These are phyloP conservation scores for Boulengeromyrus knoepffleri DNA, from an alignment of 2,113 vertebrate species.

Conservation along the genomic window DNA sequence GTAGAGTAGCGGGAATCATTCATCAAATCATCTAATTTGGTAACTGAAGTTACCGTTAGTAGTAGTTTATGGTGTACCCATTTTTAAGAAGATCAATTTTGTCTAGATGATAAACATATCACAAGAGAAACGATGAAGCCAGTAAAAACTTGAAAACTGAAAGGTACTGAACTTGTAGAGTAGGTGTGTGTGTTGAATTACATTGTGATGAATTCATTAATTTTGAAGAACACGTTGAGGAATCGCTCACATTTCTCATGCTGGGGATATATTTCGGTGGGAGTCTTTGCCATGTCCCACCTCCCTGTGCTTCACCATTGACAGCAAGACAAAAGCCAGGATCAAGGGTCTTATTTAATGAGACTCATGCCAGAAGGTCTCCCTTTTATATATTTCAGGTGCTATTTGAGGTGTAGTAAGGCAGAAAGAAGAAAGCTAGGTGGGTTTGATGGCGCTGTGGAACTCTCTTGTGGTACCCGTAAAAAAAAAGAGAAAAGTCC, in stretches of 20 bases:
- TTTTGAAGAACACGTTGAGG: neutral
- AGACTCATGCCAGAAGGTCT: neutral
- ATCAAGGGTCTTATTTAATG: neutral
- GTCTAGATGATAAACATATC: neutral
- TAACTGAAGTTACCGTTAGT: neutral
- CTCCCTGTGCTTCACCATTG: neutral
- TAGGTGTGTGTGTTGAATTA: neutral
- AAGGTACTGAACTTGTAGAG: neutral
- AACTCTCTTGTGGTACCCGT: neutral
- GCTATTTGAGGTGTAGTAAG: neutral
- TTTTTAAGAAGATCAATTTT: neutral
- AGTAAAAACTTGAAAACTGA: neutral
- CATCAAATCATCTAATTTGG: neutral
- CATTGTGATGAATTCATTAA: neutral
- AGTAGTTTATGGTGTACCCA: neutral
- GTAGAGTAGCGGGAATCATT: neutral
- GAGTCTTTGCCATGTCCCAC: neutral
- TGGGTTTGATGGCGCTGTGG: neutral
- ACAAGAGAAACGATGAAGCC: neutral
- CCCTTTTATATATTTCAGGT: neutral
- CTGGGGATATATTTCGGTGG: neutral
- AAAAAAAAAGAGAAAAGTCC: neutral
- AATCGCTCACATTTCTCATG: neutral
- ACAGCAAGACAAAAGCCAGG: neutral
- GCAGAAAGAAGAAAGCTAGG: neutral